Evolutionary conservation across 2,113 vertebrate species (phyloP).

Genomic region (Paramisgurnus dabryanus): DNA sequence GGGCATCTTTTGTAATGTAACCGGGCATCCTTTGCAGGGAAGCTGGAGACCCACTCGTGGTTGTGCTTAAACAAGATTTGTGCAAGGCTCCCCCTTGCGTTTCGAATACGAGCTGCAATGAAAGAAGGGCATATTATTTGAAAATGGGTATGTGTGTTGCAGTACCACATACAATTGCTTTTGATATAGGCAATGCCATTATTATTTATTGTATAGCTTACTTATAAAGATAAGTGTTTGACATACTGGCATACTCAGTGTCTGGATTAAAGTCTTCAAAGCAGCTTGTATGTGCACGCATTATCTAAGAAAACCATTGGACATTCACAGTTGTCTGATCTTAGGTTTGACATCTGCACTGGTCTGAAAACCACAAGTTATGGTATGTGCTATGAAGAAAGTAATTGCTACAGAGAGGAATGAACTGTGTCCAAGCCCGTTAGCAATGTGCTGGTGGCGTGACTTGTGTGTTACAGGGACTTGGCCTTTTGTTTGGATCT

Average conservation of each 20-base stretch:
- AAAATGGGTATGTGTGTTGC: background rate
- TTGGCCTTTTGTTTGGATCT: constrained; percentile 47
- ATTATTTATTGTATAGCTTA: background rate
- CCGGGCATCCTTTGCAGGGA: constrained; percentile 56
- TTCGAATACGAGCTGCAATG: constrained; percentile 29
- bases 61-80: constrained; percentile 54
- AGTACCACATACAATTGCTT: background rate
- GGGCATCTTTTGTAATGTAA: constrained; percentile 59
- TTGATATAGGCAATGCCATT: background rate
- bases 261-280: background rate
- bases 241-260: no score
- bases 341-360: no score
- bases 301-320: background rate
- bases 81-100: constrained; percentile 68
- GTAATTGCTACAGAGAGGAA: constrained; percentile 31
- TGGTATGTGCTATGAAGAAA: constrained; percentile 29
- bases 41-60: constrained; percentile 55
- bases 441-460: constrained; percentile 29
- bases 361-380: background rate
- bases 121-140: background rate
- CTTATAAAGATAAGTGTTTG: background rate
- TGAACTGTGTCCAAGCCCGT: constrained; percentile 39
- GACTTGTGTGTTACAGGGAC: constrained; percentile 41
- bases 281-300: no score
- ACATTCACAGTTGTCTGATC: no score